Percentiles rank a stretch among this genome's conserved stretches.
Evolutionary conservation across 2,888 invertebrate species (phyloP).

Genomic region (Byasa hedistus): DNA sequence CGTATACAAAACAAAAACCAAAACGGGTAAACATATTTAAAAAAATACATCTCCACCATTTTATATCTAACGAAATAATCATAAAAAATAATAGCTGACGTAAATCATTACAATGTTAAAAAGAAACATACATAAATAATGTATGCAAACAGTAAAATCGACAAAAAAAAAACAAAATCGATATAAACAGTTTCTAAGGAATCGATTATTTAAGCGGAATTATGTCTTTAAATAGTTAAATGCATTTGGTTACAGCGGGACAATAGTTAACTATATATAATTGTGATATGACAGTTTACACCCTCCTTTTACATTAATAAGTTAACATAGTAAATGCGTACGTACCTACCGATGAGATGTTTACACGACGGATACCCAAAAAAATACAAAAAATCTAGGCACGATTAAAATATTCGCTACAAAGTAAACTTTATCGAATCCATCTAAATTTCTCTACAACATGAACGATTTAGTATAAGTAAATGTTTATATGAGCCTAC

Average conservation of each 20-base stretch:
- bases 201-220: conserved; percentile 5
- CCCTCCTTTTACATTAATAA: conserved; percentile 42
- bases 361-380: conserved; percentile 33
- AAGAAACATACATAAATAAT: background rate
- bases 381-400: conserved; percentile 33
- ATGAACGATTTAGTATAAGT: conserved; percentile 69
- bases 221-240: conserved; percentile 26
- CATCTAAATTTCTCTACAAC: conserved; percentile 69
- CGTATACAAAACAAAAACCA: conserved; percentile 10
- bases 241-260: conserved; percentile 27
- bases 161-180: background rate
- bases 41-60: conserved; percentile 15
- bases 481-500: conserved; percentile 67
- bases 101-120: too few relatives aligned
- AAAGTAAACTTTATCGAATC: conserved; percentile 44
- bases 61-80: conserved; percentile 10
- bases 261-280: conserved; percentile 53
- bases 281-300: conserved; percentile 74
- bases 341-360: conserved; percentile 28
- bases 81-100: too few relatives aligned
- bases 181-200: background rate
- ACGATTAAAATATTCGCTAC: conserved; percentile 57
- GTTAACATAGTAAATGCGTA: conserved; percentile 28
- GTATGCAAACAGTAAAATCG: background rate
- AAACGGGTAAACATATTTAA: conserved; percentile 13